These are phyloP conservation scores for Epinephelus awoara DNA, from an alignment of 2,797 vertebrate genomes.

Conservation along the genomic window DNA sequence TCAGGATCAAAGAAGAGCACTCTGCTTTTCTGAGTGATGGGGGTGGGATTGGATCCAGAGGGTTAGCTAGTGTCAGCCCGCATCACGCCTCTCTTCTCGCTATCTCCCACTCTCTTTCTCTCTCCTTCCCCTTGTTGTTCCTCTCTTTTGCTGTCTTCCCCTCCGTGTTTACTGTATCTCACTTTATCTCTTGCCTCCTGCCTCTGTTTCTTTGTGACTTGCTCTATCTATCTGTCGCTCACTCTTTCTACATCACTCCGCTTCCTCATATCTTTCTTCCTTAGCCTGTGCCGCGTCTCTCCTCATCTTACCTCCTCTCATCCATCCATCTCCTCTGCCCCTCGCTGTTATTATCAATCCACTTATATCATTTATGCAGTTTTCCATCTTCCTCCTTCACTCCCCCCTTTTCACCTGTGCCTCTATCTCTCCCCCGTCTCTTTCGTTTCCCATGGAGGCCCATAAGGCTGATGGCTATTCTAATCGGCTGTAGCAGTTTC, in stretches of 20 bases:
- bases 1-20: slow-evolving; percentile 83
- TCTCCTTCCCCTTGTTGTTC: slow-evolving; percentile 45
- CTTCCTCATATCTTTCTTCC: slow-evolving; percentile 27
- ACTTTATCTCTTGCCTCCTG: slow-evolving; percentile 2
- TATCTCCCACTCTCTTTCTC: slow-evolving; percentile 43
- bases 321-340: slow-evolving; percentile 32
- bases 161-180: slow-evolving; percentile 37
- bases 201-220: slow-evolving; percentile 22
- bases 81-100: slow-evolving; percentile 53
- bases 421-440: slow-evolving; percentile 18
- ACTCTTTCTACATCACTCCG: neutral
- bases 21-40: slow-evolving; percentile 71
- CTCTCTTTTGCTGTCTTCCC: slow-evolving; percentile 29
- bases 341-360: slow-evolving; percentile 42
- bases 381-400: neutral
- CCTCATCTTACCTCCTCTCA: slow-evolving; percentile 7
- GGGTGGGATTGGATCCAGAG: slow-evolving; percentile 74
- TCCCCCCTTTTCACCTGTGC: slow-evolving; percentile 4
- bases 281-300: slow-evolving; percentile 14
- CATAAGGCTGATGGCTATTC: slow-evolving; percentile 50
- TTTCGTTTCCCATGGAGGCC: slow-evolving; percentile 44
- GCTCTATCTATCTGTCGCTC: slow-evolving; percentile 30
- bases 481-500: slow-evolving; percentile 65
- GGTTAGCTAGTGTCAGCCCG: slow-evolving; percentile 72
- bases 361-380: slow-evolving; percentile 39